phyloP scores from a whole-genome alignment of 2,888 invertebrate genomes.

The Andrena minutula region DNA sequence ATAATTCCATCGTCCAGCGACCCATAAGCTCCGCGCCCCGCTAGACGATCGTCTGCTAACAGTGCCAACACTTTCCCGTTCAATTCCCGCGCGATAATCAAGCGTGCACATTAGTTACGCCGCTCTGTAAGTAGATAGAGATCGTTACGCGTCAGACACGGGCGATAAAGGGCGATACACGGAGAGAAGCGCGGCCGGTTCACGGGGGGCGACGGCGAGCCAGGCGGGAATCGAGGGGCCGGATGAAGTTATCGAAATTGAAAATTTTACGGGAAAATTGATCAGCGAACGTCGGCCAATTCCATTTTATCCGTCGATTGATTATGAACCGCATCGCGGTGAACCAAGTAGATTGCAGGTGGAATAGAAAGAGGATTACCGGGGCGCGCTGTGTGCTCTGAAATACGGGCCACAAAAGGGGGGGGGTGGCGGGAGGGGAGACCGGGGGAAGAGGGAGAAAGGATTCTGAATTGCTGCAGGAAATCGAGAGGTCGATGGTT shows the following conservation, averaged over 20 bases:
- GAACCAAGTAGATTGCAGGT: slow-evolving; percentile 36
- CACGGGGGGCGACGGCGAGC: neutral
- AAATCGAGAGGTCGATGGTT: slow-evolving; percentile 56
- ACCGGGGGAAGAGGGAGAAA: neutral
- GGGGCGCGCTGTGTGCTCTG: slow-evolving; percentile 13
- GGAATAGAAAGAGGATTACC: slow-evolving; percentile 52
- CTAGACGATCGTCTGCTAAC: neutral
- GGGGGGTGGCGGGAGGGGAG: neutral
- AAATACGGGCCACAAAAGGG: slow-evolving; percentile 49
- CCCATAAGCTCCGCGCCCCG: neutral
- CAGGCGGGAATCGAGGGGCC: neutral
- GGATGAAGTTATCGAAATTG: slow-evolving; percentile 47
- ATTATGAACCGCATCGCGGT: slow-evolving; percentile 44
- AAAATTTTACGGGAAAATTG: slow-evolving; percentile 48
- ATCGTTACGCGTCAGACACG: neutral
- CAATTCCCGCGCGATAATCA: slow-evolving; percentile 9
- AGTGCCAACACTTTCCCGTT: neutral
- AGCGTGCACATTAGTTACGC: neutral
- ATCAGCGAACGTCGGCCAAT: slow-evolving; percentile 27
- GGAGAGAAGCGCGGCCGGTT: neutral
- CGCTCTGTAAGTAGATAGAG: slow-evolving; percentile 6
- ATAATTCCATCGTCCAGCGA: neutral
- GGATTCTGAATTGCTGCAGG: slow-evolving; percentile 33
- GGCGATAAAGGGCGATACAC: neutral
- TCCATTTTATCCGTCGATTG: slow-evolving; percentile 39